Evolutionary conservation across 2,888 invertebrate species (phyloP).

Genomic region (Cerceris ruficornis): DNA sequence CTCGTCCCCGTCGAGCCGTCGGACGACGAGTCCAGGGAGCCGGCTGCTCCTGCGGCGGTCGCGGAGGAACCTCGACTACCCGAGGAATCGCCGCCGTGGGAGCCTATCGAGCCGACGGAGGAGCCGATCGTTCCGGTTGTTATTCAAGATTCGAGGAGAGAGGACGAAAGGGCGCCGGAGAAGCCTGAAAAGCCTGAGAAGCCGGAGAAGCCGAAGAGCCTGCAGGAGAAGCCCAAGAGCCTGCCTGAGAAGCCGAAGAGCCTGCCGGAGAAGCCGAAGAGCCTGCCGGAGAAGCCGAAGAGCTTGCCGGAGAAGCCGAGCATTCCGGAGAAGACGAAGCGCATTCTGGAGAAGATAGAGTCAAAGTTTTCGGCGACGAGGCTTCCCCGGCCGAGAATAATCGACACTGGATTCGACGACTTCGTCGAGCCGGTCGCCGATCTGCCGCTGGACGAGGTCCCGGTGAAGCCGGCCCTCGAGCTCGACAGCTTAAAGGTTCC

Average conservation of each 20-base stretch:
- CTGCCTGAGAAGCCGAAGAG: slow-evolving; percentile 62
- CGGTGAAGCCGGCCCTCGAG: slow-evolving; percentile 78
- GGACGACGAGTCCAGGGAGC: neutral
- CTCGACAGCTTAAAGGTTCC: slow-evolving; percentile 80
- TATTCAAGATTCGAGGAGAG: too few species aligned
- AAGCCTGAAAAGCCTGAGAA: too few species aligned
- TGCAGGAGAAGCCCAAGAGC: too few species aligned
- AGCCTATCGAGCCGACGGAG: too few species aligned
- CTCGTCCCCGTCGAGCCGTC: neutral
- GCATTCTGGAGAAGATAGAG: slow-evolving; percentile 79
- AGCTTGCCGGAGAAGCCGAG: slow-evolving; percentile 77
- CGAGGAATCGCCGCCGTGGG: too few species aligned
- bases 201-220: too few species aligned
- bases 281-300: slow-evolving; percentile 66
- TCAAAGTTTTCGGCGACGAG: slow-evolving; percentile 74
- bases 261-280: slow-evolving; percentile 64
- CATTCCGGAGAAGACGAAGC: slow-evolving; percentile 80
- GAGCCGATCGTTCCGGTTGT: too few species aligned
- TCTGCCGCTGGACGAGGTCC: slow-evolving; percentile 79
- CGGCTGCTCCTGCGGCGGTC: too few species aligned
- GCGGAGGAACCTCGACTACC: neutral
- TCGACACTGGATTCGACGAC: slow-evolving; percentile 79
- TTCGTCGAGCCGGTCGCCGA: slow-evolving; percentile 81
- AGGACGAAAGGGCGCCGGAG: too few species aligned
- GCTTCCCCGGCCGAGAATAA: slow-evolving; percentile 75